Evolutionary conservation across 2,113 vertebrate genomes (phyloP).

Genomic region (Cyphomyrus plagiostoma): DNA sequence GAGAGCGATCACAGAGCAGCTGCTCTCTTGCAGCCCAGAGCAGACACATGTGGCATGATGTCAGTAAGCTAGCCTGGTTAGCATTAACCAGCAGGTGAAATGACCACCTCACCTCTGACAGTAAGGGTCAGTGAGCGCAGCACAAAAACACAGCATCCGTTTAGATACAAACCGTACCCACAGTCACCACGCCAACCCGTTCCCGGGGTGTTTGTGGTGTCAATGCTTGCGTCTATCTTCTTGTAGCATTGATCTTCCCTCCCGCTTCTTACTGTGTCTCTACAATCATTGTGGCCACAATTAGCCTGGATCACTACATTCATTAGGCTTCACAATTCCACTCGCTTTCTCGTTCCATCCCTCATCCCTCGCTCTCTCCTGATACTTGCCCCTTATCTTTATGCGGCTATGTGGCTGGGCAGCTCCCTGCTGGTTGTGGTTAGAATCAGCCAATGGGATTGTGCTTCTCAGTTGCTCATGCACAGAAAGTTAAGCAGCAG

Average conservation of each 20-base stretch:
- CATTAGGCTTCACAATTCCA: neutral
- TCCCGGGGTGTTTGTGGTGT: neutral
- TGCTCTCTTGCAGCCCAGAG: neutral
- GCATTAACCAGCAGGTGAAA: neutral
- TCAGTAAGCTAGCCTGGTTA: neutral
- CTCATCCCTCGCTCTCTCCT: neutral
- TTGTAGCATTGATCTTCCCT: constrained; percentile 32
- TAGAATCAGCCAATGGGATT: constrained; percentile 24
- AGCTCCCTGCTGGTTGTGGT: constrained; percentile 41
- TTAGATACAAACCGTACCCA: neutral
- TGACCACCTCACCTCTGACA: neutral
- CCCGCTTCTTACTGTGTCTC: neutral
- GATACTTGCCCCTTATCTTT: constrained; percentile 43
- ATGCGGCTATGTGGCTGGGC: constrained; percentile 47
- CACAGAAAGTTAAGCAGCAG: constrained; percentile 41
- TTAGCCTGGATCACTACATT: neutral
- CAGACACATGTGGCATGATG: neutral
- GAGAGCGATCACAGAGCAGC: neutral
- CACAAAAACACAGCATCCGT: neutral
- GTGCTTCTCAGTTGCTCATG: constrained; percentile 11
- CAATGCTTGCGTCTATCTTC: neutral
- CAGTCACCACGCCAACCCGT: neutral
- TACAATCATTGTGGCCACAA: neutral
- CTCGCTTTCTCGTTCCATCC: constrained; percentile 27
- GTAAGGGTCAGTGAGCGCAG: neutral